These are phyloP conservation scores for Stegastes partitus DNA, from an alignment of 2,113 vertebrate species.

Conservation along the genomic window DNA sequence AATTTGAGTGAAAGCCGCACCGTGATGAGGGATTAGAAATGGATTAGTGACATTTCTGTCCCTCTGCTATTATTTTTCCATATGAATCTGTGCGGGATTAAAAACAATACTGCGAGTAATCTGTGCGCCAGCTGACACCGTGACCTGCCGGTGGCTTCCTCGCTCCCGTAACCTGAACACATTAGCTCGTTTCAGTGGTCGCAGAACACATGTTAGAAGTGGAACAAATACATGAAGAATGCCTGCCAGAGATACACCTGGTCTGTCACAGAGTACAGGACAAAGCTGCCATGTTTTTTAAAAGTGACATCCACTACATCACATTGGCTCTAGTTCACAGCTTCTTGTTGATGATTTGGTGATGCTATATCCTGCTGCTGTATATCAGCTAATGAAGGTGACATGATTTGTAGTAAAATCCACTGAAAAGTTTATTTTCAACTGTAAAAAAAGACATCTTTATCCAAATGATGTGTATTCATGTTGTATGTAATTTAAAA, in stretches of 20 bases:
- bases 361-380: too few relatives aligned
- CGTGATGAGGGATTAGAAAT: slow-evolving; percentile 70
- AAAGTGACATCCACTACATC: too few relatives aligned
- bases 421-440: too few relatives aligned
- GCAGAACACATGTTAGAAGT: not conserved
- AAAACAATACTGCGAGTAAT: slow-evolving; percentile 72
- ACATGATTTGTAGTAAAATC: too few relatives aligned
- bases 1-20: slow-evolving; percentile 46
- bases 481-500: not conserved
- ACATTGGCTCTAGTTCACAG: too few relatives aligned
- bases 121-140: slow-evolving; percentile 71
- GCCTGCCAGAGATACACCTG: not conserved
- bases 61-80: slow-evolving; percentile 67
- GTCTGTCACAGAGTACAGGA: not conserved
- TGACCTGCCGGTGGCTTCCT: slow-evolving; percentile 36
- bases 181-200: not conserved
- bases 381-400: too few relatives aligned
- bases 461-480: not conserved
- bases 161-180: slow-evolving; percentile 29
- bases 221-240: not conserved
- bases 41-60: slow-evolving; percentile 73
- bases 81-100: slow-evolving; percentile 75
- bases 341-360: too few relatives aligned
- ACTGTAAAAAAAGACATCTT: not conserved
- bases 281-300: too few relatives aligned